Conservation (phyloP, 2,113 vertebrate genomes). For the Neolamprologus tretocephalus region DNA sequence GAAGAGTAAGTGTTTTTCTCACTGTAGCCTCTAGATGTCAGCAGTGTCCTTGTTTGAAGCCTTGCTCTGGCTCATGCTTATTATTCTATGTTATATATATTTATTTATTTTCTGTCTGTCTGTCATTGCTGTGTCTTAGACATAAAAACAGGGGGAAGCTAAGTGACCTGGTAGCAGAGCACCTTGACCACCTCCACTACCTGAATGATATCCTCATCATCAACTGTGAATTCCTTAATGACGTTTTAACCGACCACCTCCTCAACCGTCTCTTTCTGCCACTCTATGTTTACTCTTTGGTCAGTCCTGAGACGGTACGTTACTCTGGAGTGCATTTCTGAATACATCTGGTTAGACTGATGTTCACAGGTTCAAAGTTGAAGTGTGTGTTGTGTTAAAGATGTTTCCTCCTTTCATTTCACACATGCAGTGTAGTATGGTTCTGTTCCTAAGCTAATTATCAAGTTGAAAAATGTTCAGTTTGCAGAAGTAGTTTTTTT, state of each 20-base stretch:
- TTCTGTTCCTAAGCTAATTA: neutral
- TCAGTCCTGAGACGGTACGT: constrained; percentile 79
- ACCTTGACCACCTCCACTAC: constrained; percentile 97
- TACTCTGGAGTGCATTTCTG: neutral
- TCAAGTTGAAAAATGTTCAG: neutral
- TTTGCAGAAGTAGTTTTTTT: neutral
- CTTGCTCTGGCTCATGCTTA: neutral
- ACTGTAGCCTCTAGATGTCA: constrained; percentile 41
- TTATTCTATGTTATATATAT: neutral
- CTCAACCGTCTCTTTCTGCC: constrained; percentile 96
- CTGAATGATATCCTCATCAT: constrained; percentile 98
- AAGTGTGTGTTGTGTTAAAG: neutral
- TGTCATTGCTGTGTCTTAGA: constrained; percentile 58
- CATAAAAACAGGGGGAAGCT: constrained; percentile 93
- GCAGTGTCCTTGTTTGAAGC: neutral
- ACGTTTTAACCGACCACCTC: constrained; percentile 93
- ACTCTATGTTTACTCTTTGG: constrained; percentile 91
- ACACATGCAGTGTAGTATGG: neutral
- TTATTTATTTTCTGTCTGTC: neutral
- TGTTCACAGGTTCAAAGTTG: neutral
- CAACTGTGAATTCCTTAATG: constrained; percentile 97
- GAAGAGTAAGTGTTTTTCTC: constrained; percentile 84
- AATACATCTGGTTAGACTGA: neutral
- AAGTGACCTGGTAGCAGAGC: constrained; percentile 95
- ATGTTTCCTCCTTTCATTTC: neutral